Base-by-base conservation (phyloP, 2,888 invertebrate genomes). In the Noctua janthina region DNA sequence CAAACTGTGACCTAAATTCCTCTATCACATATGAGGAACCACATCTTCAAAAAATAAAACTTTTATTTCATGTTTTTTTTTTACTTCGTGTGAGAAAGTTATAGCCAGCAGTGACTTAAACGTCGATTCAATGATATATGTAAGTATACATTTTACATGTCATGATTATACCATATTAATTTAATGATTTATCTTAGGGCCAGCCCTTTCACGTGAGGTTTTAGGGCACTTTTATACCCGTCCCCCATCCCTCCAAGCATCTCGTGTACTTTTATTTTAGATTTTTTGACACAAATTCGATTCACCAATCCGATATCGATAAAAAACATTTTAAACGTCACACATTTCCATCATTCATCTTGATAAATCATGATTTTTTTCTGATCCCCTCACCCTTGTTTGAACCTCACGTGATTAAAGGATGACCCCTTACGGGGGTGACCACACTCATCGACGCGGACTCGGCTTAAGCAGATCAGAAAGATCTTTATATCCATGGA, bases 81-180 rank as follows among this genome's bases (percentile, higher is more conserved):
- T 68, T 68, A 15, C 13, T n/a, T 46, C 5, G 43, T 7, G n/a
- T 68, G 35, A 23, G 35, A 54, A 4, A 66, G 13, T 73, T 39
- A 35, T 56, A 35, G 17, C 54, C 15, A 68, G 39, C 13, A 35
- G n/a, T 43, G 49, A 23, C 8, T 10, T 43, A 35, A 23, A 70
- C 49, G 39, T 75, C 8, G 59, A 83, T 75, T 75, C 10, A 29
- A 75, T 82, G 3, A 75, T 59, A 43, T 51, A 59, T 67, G 43
- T 75, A 35, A 66, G 20, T 23, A 64, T 49, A 51, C 68, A 81
- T 29, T 74, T 62, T 35, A 80, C 49, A 83, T 70, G 72, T 82
- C 81, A 82, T 62, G 72, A 68, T 81, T 62, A n/a, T 11, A 39
- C 20, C 35, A 39, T 29, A 68, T 46, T 68, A n/a, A 29, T 68